Evolutionary conservation across 2,797 vertebrate species (phyloP).

Genomic region (Pygocentrus nattereri): DNA sequence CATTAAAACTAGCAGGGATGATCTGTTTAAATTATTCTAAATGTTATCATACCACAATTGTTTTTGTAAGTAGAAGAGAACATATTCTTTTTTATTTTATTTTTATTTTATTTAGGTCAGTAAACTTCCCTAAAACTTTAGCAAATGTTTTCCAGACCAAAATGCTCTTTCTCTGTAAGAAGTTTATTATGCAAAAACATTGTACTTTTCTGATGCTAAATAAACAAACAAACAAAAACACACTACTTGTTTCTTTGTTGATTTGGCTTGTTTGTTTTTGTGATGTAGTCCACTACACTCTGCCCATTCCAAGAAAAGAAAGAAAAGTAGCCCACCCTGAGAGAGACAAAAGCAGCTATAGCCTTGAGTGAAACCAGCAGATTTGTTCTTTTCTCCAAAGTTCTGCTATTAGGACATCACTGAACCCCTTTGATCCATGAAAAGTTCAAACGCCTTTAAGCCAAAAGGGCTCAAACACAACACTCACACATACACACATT

Average conservation of each 20-base stretch:
- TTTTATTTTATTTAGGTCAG: no score
- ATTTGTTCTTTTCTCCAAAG: constrained; percentile 31
- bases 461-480: constrained; percentile 33
- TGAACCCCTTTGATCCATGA: constrained; percentile 50
- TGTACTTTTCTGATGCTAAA: not conserved
- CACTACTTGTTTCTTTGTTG: constrained; percentile 4
- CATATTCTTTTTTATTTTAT: no score
- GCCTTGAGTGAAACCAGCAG: constrained; percentile 24
- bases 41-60: no score
- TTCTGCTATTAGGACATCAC: constrained; percentile 31
- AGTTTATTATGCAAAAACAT: no score
- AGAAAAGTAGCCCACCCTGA: constrained; percentile 33
- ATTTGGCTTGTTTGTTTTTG: constrained; percentile 10
- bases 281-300: not conserved
- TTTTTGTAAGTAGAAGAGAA: no score
- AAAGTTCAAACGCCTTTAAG: constrained; percentile 49
- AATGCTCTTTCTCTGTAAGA: no score
- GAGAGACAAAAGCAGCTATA: constrained; percentile 22
- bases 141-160: no score
- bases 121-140: no score
- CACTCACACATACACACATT: constrained; percentile 51
- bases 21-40: no score
- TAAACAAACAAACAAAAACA: no score
- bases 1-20: no score
- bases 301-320: not conserved